Evolutionary conservation across 2,888 invertebrate species (phyloP), one percentile per base, ranked within the genome.

Genomic region (Opisthograptis luteolata): DNA sequence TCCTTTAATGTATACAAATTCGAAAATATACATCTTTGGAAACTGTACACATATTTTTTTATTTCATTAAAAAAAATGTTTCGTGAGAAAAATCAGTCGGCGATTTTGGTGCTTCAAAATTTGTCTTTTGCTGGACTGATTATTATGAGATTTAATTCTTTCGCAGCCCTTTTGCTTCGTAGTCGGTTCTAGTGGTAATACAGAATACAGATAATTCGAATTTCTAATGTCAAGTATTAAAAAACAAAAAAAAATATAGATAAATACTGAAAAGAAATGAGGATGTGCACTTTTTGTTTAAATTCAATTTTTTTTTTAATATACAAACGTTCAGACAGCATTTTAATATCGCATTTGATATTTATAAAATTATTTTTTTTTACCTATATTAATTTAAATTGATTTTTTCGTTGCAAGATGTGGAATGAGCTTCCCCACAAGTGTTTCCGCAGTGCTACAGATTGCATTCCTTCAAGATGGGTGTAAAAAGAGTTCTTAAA

Each of bases 111-210:
- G 20, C 24, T 10, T 24, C 60, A 60, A 60, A 60, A 60, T 60
- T 54, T 39, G 13, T 44, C 9, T 35, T 27, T 17, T 10, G 50
- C 37, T 34, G 7, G 51, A 58, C 58, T 55, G 53, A 45, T 50
- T 17, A 9, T 7, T 4, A 7, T 1, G 1, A 22, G 8, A 22
- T 22, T 8, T n/a, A 24, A 24, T 19, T 10, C 14, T 12, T 35
- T 20, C 12, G 17, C 24, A 3, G 4, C 6, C 13, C 34, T 34
- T 31, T 30, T 44, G 19, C 58, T 58, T 60, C 60, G 59, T 60
- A 48, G 60, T 66, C 59, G 55, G 50, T 48, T 54, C 55, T 50
- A 55, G 58, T 55, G 51, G 57, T 55, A 53, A 56, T n/a, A n/a
- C 15, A 52, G 55, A 46, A 36, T n/a, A 10, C 27, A 40, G 25